phyloP scores from a whole-genome alignment of 2,888 invertebrate genomes.

The Julus scandinavius region DNA sequence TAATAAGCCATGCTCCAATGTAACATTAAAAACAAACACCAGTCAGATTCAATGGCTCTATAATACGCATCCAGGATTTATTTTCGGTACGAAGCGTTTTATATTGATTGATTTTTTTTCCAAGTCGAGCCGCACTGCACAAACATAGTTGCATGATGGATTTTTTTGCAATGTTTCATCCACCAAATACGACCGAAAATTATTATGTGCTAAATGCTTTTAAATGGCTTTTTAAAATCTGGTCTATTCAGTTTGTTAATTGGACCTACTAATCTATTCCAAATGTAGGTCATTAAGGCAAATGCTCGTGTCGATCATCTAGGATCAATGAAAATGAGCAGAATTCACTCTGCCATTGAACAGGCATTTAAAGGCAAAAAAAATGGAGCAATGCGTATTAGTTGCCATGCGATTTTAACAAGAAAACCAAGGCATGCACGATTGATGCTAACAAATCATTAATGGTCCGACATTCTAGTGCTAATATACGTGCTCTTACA shows the following conservation, averaged over 20 bases:
- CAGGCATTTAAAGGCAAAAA: neutral
- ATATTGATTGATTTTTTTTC: slow-evolving; percentile 16
- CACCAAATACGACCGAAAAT: neutral
- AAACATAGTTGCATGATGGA: neutral
- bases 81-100: neutral
- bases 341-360: neutral
- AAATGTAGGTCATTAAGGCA: slow-evolving; percentile 8
- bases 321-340: neutral
- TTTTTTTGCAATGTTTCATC: neutral
- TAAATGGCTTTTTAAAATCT: neutral
- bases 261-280: neutral
- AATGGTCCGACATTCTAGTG: neutral
- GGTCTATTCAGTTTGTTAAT: neutral
- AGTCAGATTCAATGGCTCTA: neutral
- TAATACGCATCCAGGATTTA: slow-evolving; percentile 8
- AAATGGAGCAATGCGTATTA: neutral
- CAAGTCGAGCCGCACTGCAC: neutral
- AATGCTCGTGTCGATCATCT: neutral
- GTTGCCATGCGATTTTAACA: slow-evolving; percentile 44
- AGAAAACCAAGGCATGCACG: slow-evolving; percentile 7
- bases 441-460: neutral
- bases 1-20: neutral
- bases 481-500: neutral
- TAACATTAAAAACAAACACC: neutral
- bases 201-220: neutral